Conservation (phyloP, 2,888 invertebrate genomes). For the Pammene fasciana region DNA sequence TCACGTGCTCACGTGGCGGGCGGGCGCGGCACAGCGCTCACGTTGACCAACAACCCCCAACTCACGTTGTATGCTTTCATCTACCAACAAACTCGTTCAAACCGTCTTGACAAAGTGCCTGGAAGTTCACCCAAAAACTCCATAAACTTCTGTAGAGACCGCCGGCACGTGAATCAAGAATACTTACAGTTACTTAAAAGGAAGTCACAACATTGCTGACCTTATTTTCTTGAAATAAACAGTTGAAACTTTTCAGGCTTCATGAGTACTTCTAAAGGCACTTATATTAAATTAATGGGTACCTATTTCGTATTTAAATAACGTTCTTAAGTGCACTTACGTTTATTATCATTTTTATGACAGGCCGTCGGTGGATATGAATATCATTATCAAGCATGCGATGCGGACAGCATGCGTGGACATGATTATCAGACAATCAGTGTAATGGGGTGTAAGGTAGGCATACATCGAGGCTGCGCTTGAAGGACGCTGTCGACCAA, state of each 20-base stretch:
- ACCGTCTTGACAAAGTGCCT: slow-evolving; percentile 57
- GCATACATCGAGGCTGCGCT: slow-evolving; percentile 54
- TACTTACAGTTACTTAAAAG: slow-evolving; percentile 49
- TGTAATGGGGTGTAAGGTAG: slow-evolving; percentile 55
- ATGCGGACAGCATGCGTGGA: slow-evolving; percentile 45
- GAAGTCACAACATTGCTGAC: slow-evolving; percentile 58
- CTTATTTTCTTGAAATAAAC: slow-evolving; percentile 51
- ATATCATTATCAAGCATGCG: slow-evolving; percentile 31
- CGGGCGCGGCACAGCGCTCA: slow-evolving; percentile 48
- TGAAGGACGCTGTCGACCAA: slow-evolving; percentile 51
- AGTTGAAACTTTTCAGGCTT: slow-evolving; percentile 57
- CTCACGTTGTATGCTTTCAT: slow-evolving; percentile 59
- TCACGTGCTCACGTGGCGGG: slow-evolving; percentile 63
- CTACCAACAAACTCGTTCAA: slow-evolving; percentile 66
- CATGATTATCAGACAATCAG: slow-evolving; percentile 61
- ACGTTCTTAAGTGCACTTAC: slow-evolving; percentile 14
- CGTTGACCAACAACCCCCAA: slow-evolving; percentile 48
- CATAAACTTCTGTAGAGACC: slow-evolving; percentile 61
- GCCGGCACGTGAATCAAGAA: slow-evolving; percentile 47
- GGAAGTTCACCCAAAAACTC: slow-evolving; percentile 59
- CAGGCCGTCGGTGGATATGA: slow-evolving; percentile 21
- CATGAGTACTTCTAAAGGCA: slow-evolving; percentile 23
- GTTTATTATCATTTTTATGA: slow-evolving; percentile 19
- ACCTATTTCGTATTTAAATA: slow-evolving; percentile 5
- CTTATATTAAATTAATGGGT: slow-evolving; percentile 12